Conservation (phyloP, 2,888 invertebrate genomes). For the Folsomia manolachei region DNA sequence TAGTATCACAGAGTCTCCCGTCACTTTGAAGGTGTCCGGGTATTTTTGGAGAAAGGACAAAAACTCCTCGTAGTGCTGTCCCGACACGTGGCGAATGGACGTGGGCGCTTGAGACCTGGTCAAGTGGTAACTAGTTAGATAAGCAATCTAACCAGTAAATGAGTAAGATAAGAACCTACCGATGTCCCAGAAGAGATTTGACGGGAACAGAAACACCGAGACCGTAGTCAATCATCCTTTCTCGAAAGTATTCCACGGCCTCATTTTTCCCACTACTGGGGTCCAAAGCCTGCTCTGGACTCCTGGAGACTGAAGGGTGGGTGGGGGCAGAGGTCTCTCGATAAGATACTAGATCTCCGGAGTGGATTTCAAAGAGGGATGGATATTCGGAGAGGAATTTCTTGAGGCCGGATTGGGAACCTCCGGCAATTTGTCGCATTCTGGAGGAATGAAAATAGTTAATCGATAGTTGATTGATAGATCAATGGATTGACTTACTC, state of each 20-base stretch:
- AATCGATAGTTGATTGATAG: slow-evolving; percentile 53
- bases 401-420: slow-evolving; percentile 92
- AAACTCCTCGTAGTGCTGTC: slow-evolving; percentile 91
- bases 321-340: slow-evolving; percentile 52
- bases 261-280: slow-evolving; percentile 80
- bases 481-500: slow-evolving; percentile 74
- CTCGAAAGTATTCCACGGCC: slow-evolving; percentile 95
- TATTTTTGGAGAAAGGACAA: slow-evolving; percentile 82
- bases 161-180: slow-evolving; percentile 22
- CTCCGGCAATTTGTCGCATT: slow-evolving; percentile 60
- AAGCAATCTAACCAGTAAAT: too few relatives aligned
- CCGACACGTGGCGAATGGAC: slow-evolving; percentile 93
- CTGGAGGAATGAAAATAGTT: slow-evolving; percentile 5
- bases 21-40: slow-evolving; percentile 78
- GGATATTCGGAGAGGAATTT: slow-evolving; percentile 97
- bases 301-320: background rate
- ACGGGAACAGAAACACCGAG: slow-evolving; percentile 95
- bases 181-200: slow-evolving; percentile 57
- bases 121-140: too few relatives aligned
- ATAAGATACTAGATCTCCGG: slow-evolving; percentile 61
- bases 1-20: slow-evolving; percentile 78
- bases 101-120: slow-evolving; percentile 73
- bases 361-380: slow-evolving; percentile 89
- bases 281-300: too few relatives aligned
- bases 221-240: slow-evolving; percentile 92